Evolutionary conservation across 2,888 invertebrate species (phyloP).

Genomic region (Nysson spinosus): DNA sequence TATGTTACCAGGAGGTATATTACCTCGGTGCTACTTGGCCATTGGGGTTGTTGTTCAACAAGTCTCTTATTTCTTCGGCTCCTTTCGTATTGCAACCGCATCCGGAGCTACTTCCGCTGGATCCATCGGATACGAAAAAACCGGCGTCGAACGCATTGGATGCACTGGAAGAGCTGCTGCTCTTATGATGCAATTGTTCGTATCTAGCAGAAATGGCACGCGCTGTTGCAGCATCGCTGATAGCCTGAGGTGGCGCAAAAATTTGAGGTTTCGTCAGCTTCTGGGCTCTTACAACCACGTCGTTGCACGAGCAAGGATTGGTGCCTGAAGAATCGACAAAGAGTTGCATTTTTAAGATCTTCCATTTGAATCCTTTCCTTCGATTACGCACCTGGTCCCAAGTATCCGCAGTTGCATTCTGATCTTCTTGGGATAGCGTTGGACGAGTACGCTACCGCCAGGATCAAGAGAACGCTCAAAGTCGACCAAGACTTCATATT

Average conservation of each 20-base stretch:
- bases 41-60: too few species aligned
- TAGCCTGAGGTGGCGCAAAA: conserved; percentile 47
- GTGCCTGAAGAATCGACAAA: conserved; percentile 30
- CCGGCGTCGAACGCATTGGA: neutral
- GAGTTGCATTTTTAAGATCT: neutral
- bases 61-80: conserved; percentile 32
- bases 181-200: neutral
- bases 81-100: conserved; percentile 39
- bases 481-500: conserved; percentile 48
- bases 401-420: conserved; percentile 45
- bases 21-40: conserved; percentile 50
- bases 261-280: conserved; percentile 60
- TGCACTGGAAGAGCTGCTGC: neutral
- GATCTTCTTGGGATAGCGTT: conserved; percentile 25
- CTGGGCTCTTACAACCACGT: conserved; percentile 74
- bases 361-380: neutral
- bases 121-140: neutral
- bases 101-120: conserved; percentile 1
- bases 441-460: conserved; percentile 22
- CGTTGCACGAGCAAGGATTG: conserved; percentile 61
- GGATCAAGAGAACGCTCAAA: conserved; percentile 16
- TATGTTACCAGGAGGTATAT: too few species aligned
- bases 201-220: conserved; percentile 9
- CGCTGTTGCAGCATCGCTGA: conserved; percentile 49
- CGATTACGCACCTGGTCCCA: conserved; percentile 50